Percentiles rank a stretch among this genome's conserved stretches.
These are phyloP conservation scores for Scopus umbretta DNA, from an alignment of 2,113 vertebrate species.

Conservation along the genomic window DNA sequence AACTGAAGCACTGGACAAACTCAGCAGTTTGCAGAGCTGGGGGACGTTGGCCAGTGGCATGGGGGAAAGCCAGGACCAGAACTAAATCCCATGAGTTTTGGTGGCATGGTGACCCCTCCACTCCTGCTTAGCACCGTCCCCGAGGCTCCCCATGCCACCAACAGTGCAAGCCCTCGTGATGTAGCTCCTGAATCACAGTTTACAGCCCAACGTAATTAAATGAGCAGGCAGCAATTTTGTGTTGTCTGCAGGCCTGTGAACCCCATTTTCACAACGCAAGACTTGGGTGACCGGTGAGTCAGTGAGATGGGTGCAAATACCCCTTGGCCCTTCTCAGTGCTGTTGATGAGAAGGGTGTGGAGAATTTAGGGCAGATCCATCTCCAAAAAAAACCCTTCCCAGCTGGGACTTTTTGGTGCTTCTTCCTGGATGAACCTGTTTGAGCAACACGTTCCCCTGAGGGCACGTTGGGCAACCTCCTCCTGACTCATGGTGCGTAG, in stretches of 20 bases:
- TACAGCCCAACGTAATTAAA: background rate
- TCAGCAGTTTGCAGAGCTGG: background rate
- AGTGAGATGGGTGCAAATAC: background rate
- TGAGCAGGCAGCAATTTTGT: background rate
- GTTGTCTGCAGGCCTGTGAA: background rate
- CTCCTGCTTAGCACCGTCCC: background rate
- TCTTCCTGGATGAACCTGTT: background rate
- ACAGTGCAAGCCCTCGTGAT: background rate
- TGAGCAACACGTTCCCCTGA: background rate
- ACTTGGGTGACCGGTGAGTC: background rate
- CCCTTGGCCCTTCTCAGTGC: background rate
- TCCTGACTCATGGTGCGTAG: background rate
- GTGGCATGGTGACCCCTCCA: background rate
- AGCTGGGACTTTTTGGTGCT: background rate
- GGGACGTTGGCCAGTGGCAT: background rate
- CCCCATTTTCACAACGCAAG: background rate
- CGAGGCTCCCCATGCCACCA: accelerated
- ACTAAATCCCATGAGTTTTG: background rate
- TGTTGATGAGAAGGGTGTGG: background rate
- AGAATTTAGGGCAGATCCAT: background rate
- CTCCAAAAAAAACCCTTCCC: background rate
- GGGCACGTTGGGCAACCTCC: background rate
- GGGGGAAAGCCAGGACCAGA: background rate
- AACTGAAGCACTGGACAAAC: background rate
- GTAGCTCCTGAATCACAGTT: background rate